A percentile compares a stretch with the other conserved stretches of the same genome.
These are phyloP conservation scores for Bombus picipes DNA, from an alignment of 1,140 invertebrate species.

Conservation along the genomic window DNA sequence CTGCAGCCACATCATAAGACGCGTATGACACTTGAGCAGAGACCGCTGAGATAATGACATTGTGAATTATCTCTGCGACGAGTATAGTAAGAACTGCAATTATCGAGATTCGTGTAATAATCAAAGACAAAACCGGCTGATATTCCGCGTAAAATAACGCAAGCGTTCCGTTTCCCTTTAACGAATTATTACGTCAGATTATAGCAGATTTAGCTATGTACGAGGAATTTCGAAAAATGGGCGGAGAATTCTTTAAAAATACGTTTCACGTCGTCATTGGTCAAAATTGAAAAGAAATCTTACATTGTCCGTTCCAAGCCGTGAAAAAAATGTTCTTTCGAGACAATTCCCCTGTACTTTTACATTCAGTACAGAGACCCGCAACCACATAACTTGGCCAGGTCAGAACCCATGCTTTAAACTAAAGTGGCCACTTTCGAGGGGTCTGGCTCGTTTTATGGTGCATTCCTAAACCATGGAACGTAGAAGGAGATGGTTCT, in stretches of 20 bases:
- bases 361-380: background rate
- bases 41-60: slow-evolving; percentile 17
- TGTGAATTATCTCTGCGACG: slow-evolving; percentile 26
- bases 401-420: slow-evolving; percentile 30
- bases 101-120: background rate
- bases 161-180: too few relatives aligned
- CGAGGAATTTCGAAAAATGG: rapidly evolving
- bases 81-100: background rate
- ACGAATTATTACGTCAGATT: too few relatives aligned
- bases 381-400: slow-evolving; percentile 2
- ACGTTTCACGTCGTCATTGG: too few relatives aligned
- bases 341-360: background rate
- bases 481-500: slow-evolving; percentile 67
- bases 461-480: slow-evolving; percentile 66
- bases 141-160: background rate
- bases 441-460: slow-evolving; percentile 40
- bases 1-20: slow-evolving; percentile 38
- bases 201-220: too few relatives aligned
- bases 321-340: background rate
- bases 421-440: slow-evolving; percentile 29
- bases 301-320: background rate
- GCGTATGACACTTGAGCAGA: slow-evolving; percentile 24
- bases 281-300: background rate
- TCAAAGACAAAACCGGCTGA: background rate
- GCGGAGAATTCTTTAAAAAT: too few relatives aligned